Base-by-base conservation (phyloP, 2,113 vertebrate species). In the Misgurnus mizolepis region DNA sequence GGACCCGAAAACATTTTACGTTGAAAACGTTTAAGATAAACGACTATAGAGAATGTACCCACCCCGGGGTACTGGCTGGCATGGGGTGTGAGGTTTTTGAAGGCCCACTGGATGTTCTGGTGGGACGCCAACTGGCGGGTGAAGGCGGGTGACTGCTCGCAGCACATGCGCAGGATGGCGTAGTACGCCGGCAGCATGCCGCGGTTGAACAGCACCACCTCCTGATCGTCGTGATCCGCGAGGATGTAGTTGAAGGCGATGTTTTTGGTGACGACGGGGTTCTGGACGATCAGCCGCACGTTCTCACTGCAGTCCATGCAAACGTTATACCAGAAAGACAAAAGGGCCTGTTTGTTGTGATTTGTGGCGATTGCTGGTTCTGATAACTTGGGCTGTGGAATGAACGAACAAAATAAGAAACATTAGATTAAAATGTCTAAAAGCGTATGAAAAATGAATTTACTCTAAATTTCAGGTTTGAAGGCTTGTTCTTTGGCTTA, bases 171-270 rank as follows among this genome's bases (percentile, higher is more conserved):
- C 91, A 99, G 94, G 93, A 98, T 98, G 90, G 97, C 98, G 0
- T 99, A 99, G 89, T 99, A 99, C 76, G 98, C 97, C 34, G 98
- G 98, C 81, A 99, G 95, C 98, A 99, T 99, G 85, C 96, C 95
- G 0, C 98, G 96, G 91, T 99, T 99, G 88, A 99, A 99, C 65
- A 99, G 96, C 92, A 99, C 98, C 93, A 99, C 98, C 89, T 99
- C 98, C 94, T 99, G 98, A 91, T 99, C 98, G 47, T 99, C 98
- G 56, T 99, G 98, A 92, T 99, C 98, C 0, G 98, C 98, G 64
- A 99, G 94, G 92, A 99, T 99, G 95, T 99, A 99, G 93, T 99
- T 99, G 92, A 99, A 99, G 92, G 98, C 98, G 87, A 99, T 99
- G 95, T 99, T 99, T 92, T 99, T 99, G 50, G 98, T 99, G 88